Percentiles rank a stretch among this genome's conserved stretches.
phyloP scores from a whole-genome alignment of 2,113 vertebrate species.

The Hoplias malabaricus region DNA sequence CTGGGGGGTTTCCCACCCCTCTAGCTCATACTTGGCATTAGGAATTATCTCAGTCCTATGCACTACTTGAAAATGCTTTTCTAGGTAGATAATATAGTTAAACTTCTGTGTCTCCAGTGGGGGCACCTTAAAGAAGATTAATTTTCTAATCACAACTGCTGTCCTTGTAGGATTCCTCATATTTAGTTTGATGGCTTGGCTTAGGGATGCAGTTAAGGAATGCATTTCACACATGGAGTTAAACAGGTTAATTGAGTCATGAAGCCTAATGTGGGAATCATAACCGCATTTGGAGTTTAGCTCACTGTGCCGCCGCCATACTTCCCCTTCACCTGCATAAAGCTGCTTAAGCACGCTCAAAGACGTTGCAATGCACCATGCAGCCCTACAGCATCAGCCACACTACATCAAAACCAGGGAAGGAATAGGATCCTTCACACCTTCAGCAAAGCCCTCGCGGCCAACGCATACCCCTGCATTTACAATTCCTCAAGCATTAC shows the following conservation, averaged over 20 bases:
- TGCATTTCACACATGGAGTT: neutral
- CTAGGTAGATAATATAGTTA: too few species aligned
- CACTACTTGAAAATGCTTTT: too few species aligned
- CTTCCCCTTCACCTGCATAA: constrained; percentile 3
- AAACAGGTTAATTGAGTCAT: neutral
- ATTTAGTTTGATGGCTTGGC: too few species aligned
- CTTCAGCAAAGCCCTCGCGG: neutral
- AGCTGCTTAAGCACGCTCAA: constrained; percentile 30
- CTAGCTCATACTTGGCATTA: too few species aligned
- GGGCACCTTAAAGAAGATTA: too few species aligned
- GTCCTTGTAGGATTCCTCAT: too few species aligned
- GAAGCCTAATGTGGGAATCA: neutral
- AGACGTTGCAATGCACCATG: constrained; percentile 21
- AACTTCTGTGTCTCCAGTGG: too few species aligned
- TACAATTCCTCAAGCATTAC: constrained; percentile 18
- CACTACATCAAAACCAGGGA: constrained; percentile 30
- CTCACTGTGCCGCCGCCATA: neutral
- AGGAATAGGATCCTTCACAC: constrained; percentile 6
- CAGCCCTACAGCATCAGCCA: constrained; percentile 12
- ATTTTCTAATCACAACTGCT: too few species aligned
- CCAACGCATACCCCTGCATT: constrained; percentile 5
- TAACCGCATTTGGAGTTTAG: neutral
- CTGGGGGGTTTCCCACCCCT: too few species aligned
- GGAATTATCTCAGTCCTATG: too few species aligned
- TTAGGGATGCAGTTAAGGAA: too few species aligned